A percentile compares a stretch with the other conserved stretches of the same genome.
phyloP scores from a whole-genome alignment of 2,888 invertebrate species.

The Plusia festucae region DNA sequence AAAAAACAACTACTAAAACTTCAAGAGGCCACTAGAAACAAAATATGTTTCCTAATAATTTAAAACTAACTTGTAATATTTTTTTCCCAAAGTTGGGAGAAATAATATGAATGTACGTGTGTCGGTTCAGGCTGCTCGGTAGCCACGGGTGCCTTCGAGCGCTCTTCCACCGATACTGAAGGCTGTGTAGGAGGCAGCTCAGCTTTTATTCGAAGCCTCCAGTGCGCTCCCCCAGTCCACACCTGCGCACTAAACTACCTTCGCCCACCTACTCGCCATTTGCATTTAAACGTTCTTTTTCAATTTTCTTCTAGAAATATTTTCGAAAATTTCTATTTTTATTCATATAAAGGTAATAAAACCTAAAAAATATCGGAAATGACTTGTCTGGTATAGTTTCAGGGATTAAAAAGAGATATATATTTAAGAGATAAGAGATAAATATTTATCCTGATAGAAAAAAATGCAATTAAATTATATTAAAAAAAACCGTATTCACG shows the following conservation, averaged over 20 bases:
- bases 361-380: too few species aligned
- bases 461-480: too few species aligned
- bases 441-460: too few species aligned
- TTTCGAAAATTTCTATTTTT: too few species aligned
- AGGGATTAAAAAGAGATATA: too few species aligned
- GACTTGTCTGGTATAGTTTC: too few species aligned
- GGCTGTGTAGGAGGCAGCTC: constrained; percentile 40
- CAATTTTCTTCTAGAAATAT: not conserved
- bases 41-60: not conserved
- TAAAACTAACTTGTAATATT: constrained; percentile 8
- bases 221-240: constrained; percentile 52
- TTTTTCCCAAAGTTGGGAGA: constrained; percentile 22
- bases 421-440: too few species aligned
- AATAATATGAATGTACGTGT: constrained; percentile 23
- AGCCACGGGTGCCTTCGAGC: constrained; percentile 33
- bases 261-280: constrained; percentile 42
- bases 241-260: constrained; percentile 68
- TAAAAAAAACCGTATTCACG: too few species aligned
- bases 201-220: constrained; percentile 56
- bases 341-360: too few species aligned
- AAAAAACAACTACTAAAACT: not conserved
- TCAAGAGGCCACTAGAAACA: constrained; percentile 7
- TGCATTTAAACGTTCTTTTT: constrained; percentile 22
- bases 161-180: constrained; percentile 45
- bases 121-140: constrained; percentile 25